Evolutionary conservation across 37 sponge, comb jelly and placozoan genomes (phyloP).

Genomic region (Tethya wilhelma): DNA sequence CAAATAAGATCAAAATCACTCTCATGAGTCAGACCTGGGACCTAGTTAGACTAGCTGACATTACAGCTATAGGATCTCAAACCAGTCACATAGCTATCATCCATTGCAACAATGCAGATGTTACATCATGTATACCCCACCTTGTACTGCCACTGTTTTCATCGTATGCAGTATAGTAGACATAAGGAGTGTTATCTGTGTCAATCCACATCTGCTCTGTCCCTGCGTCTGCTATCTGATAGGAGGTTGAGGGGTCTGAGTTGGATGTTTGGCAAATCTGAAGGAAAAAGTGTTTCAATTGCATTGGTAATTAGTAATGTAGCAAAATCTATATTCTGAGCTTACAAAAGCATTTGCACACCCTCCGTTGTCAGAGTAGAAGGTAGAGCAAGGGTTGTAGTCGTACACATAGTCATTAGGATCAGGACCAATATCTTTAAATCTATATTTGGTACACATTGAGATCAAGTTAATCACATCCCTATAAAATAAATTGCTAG

Average conservation of each 20-base stretch:
- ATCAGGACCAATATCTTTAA: no score
- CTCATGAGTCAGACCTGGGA: no score
- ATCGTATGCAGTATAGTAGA: constrained; percentile 4
- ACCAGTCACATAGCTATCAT: not conserved
- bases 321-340: not conserved
- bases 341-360: constrained; percentile 11
- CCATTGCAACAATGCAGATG: no score
- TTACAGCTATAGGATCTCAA: no score
- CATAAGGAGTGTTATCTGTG: not conserved
- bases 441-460: not conserved
- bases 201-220: constrained; percentile 18
- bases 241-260: not conserved
- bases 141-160: no score
- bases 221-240: not conserved
- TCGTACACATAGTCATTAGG: not conserved
- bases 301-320: not conserved
- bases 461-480: no score
- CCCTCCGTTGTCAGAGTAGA: not conserved
- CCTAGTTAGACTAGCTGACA: no score
- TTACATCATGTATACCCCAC: no score
- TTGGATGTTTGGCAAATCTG: not conserved
- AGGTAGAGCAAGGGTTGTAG: not conserved
- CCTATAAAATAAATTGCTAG: no score
- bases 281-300: not conserved
- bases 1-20: no score